Percentiles rank a stretch among this genome's conserved stretches.
These are phyloP conservation scores for Parauchenoglanis ngamensis DNA, from an alignment of 2,797 vertebrate species.

Conservation along the genomic window DNA sequence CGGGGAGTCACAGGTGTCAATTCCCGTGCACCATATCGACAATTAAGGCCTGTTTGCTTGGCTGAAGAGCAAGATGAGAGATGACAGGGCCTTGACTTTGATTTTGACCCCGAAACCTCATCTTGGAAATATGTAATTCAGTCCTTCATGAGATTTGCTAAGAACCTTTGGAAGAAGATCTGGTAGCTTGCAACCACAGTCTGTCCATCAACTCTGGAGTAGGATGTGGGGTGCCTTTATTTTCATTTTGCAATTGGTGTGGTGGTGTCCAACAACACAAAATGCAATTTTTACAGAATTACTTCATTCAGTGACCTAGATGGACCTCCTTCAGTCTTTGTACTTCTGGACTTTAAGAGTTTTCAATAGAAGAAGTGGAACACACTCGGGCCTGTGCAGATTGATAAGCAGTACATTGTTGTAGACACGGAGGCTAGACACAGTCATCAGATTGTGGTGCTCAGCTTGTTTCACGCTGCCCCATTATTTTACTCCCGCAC, in stretches of 20 bases:
- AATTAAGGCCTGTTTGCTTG: conserved; percentile 67
- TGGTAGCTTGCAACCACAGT: conserved; percentile 44
- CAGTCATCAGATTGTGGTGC: conserved; percentile 10
- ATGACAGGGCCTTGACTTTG: conserved; percentile 72
- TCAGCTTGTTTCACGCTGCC: conserved; percentile 9
- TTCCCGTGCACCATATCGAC: conserved; percentile 72
- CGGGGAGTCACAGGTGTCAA: conserved; percentile 72
- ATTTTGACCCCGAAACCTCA: conserved; percentile 68
- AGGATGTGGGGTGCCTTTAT: conserved; percentile 41
- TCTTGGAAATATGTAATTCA: conserved; percentile 68
- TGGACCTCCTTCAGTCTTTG: conserved; percentile 18
- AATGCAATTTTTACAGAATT: conserved; percentile 24
- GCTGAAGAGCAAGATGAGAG: conserved; percentile 67
- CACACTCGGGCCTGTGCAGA: conserved; percentile 65
- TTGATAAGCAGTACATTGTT: conserved; percentile 77
- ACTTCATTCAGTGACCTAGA: conserved; percentile 31
- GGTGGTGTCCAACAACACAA: background rate
- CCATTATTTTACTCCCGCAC: conserved; percentile 24
- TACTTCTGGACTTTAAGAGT: conserved; percentile 51
- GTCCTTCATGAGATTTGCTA: conserved; percentile 56
- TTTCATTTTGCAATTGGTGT: conserved; percentile 30
- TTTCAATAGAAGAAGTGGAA: conserved; percentile 62
- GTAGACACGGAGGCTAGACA: conserved; percentile 46
- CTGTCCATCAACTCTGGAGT: conserved; percentile 27
- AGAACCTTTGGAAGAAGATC: conserved; percentile 49